Evolutionary conservation across 1,140 invertebrate species (phyloP).

Genomic region (Philotrypesis tridentata): DNA sequence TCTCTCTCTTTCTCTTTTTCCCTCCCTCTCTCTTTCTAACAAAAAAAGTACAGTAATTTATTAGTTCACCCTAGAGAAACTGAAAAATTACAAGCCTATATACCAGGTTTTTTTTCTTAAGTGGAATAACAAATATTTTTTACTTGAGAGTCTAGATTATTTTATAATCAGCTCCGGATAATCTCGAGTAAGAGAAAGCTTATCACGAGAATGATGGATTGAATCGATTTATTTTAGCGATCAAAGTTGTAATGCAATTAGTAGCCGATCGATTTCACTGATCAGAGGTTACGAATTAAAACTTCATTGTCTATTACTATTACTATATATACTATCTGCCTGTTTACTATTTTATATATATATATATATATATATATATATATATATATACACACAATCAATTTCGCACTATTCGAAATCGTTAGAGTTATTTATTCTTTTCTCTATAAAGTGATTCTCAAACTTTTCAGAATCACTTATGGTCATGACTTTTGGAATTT

Average conservation of each 20-base stretch:
- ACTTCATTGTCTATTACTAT: too few species aligned
- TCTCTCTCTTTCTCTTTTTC: background rate
- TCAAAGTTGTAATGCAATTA: background rate
- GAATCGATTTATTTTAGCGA: background rate
- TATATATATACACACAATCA: too few species aligned
- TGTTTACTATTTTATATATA: too few species aligned
- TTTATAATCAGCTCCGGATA: background rate
- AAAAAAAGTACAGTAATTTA: slow-evolving; percentile 23
- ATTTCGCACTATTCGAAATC: too few species aligned
- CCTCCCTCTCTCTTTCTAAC: background rate
- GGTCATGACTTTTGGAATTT: too few species aligned
- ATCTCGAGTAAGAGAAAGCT: too few species aligned
- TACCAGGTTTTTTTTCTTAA: background rate
- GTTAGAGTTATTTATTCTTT: too few species aligned
- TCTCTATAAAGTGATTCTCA: too few species aligned
- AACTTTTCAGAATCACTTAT: too few species aligned
- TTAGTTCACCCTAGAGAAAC: slow-evolving; percentile 20
- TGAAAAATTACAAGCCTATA: slow-evolving; percentile 4
- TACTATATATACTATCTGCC: too few species aligned
- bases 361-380: too few species aligned
- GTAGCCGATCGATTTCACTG: background rate
- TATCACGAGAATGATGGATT: background rate
- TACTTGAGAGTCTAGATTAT: background rate
- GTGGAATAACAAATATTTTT: background rate
- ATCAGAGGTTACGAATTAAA: background rate